Base-by-base conservation (phyloP, 2,888 invertebrate species). In the Standfussiana lucernea region DNA sequence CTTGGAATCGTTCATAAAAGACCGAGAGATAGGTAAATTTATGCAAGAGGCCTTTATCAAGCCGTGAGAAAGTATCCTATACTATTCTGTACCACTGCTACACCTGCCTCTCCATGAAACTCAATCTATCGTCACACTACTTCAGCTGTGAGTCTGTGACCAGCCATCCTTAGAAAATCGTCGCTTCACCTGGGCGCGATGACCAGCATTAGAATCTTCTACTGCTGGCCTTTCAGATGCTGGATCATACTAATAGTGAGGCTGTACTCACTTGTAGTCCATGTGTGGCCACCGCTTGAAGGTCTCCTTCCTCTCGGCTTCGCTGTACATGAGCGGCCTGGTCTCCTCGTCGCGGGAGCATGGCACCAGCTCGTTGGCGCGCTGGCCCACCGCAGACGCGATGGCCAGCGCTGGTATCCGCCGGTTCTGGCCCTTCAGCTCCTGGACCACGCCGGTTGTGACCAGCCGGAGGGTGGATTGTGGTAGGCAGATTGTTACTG, bases 201-300 rank as follows among this genome's bases (percentile, higher is more conserved):
- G 2, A 18, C 28, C 56, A 59, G 15, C 28, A 18, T 32, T 8
- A 2, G 18, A 32, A 32, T 32, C 59, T 32, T 59, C 18, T 59
- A 32, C 59, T n/a, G 28, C 59, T 59, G 18, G 18, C 32, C 18
- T 59, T 8, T 28, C 18, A 59, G 10, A 32, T 15, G 28, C 15
- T 28, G 15, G 56, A 28, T 15, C 7, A 15, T 59, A 8, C 18
- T 3, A 8, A 2, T 59, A 2, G 15, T 8, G 18, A 32, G 7
- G 15, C 2, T 13, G 13, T 69, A 77, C 97, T 96, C 92, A 99
- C 98, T 99, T 99, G 96, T 99, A 99, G 94, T 99, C 99, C 98
- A 99, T 99, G 92, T 99, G 99, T 4, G 99, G 99, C 99, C 99
- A 99, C 91, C 98, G 98, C 86, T 98, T 98, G 95, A 99, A 99